Evolutionary conservation across 2,888 invertebrate genomes (phyloP).

Genomic region (Eupsilia transversa): DNA sequence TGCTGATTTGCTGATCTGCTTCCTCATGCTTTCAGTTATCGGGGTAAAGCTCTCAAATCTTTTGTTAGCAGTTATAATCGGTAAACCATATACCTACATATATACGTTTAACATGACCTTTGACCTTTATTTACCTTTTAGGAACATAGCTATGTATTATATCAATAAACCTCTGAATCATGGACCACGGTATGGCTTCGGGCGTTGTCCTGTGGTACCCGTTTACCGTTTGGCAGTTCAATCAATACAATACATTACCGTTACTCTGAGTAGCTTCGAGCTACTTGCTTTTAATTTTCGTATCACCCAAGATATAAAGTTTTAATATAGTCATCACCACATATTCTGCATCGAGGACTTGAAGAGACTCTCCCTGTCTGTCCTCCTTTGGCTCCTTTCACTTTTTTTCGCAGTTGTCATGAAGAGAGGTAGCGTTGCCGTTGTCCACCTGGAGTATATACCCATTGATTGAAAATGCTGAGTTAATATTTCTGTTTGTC

Average conservation of each 20-base stretch:
- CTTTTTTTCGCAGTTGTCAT: neutral
- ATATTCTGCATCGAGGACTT: neutral
- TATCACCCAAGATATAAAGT: neutral
- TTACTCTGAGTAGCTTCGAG: neutral
- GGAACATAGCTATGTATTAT: neutral
- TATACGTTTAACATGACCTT: neutral
- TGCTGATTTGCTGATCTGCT: neutral
- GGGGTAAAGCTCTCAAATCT: neutral
- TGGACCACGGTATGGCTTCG: neutral
- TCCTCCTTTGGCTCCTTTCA: neutral
- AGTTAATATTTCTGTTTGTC: neutral
- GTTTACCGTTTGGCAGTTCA: conserved; percentile 17
- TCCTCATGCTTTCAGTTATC: neutral
- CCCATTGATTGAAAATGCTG: too few species aligned
- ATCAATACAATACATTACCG: conserved; percentile 13
- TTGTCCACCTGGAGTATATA: neutral
- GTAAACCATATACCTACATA: too few species aligned
- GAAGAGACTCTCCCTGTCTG: neutral
- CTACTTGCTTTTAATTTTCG: conserved; percentile 18
- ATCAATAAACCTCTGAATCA: neutral
- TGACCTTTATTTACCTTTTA: too few species aligned
- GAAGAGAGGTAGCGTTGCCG: neutral
- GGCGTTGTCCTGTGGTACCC: conserved; percentile 7
- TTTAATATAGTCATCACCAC: neutral
- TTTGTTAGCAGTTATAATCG: neutral